A percentile compares a stretch with the other conserved stretches of the same genome.
Conservation (phyloP, 2,797 vertebrate genomes). For the Diplodus sargus region DNA sequence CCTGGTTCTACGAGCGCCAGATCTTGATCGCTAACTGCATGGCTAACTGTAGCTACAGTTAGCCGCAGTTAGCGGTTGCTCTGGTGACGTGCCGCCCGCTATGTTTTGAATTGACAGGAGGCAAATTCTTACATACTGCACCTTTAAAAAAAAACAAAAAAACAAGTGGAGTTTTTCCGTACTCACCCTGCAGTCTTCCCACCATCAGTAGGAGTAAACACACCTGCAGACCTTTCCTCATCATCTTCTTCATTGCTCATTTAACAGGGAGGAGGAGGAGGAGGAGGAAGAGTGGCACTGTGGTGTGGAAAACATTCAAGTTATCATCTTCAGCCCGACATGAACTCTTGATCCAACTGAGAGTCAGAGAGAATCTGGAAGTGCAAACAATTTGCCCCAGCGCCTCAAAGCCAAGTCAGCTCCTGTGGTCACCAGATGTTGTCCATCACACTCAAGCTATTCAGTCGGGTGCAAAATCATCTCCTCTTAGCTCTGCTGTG, state of each 20-base stretch:
- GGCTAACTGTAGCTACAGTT: no score
- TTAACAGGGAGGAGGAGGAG: conserved; percentile 39
- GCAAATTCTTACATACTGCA: no score
- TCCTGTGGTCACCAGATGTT: conserved; percentile 2
- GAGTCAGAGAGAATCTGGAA: no score
- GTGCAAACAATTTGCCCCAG: background rate
- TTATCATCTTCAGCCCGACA: background rate
- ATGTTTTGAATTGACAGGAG: no score
- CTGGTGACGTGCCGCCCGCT: no score
- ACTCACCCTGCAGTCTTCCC: conserved; percentile 79
- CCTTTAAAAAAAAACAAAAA: background rate
- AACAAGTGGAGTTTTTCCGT: background rate
- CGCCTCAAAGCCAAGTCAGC: background rate
- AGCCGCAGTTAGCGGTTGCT: no score
- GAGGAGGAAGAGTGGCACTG: conserved; percentile 22
- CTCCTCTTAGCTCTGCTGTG: no score
- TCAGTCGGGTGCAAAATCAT: background rate
- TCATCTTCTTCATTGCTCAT: conserved; percentile 74
- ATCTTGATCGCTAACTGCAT: no score
- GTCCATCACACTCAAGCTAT: background rate
- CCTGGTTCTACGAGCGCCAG: no score
- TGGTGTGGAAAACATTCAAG: conserved; percentile 19
- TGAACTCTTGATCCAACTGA: background rate
- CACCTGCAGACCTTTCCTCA: conserved; percentile 76
- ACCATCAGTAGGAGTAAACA: conserved; percentile 77